These are phyloP conservation scores for Alfaro cultratus DNA, from an alignment of 2,797 vertebrate species.

Conservation along the genomic window DNA sequence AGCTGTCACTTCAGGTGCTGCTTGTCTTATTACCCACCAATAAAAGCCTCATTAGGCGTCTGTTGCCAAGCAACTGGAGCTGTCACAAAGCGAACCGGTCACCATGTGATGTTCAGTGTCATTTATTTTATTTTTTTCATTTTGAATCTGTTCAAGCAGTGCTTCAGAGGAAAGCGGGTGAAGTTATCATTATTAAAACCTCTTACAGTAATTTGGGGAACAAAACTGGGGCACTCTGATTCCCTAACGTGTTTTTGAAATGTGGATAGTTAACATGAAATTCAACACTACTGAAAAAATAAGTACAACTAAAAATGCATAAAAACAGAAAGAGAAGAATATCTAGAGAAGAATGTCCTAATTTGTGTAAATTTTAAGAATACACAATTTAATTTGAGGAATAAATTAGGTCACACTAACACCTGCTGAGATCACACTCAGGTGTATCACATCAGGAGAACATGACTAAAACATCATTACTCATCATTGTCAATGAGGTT, in stretches of 20 bases:
- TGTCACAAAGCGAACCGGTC: constrained; percentile 19
- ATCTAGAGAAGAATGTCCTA: neutral
- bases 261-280: neutral
- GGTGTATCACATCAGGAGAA: neutral
- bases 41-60: constrained; percentile 47
- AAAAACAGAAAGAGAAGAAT: neutral
- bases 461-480: too few species aligned
- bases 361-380: neutral
- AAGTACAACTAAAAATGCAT: neutral
- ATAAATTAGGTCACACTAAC: neutral
- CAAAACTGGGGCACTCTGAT: neutral
- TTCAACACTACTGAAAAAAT: neutral
- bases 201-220: neutral
- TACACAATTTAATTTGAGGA: neutral
- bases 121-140: constrained; percentile 8
- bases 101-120: constrained; percentile 27
- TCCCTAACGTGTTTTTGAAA: neutral
- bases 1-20: constrained; percentile 20
- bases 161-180: constrained; percentile 5
- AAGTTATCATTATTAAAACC: neutral
- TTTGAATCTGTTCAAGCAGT: constrained; percentile 6
- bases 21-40: constrained; percentile 31
- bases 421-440: neutral
- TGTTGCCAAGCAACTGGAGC: constrained; percentile 53
- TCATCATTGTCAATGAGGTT: neutral